These are phyloP conservation scores for Ceratitis capitata DNA, from an alignment of 1,140 invertebrate genomes.

Conservation along the genomic window DNA sequence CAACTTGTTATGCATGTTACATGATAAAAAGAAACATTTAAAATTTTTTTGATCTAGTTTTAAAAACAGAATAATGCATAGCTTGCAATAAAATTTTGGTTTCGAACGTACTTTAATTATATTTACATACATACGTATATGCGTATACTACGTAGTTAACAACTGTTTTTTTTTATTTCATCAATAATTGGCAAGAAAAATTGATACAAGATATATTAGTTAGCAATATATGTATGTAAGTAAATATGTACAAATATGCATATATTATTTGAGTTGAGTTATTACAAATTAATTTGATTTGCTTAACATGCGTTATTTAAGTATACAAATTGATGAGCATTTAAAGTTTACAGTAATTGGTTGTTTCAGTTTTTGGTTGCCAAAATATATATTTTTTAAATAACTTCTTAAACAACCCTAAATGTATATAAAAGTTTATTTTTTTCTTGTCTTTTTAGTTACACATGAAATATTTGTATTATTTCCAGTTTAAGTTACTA, in stretches of 20 bases:
- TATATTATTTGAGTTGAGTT: background rate
- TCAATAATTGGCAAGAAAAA: slow-evolving; percentile 4
- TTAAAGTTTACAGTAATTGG: background rate
- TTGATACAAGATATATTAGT: background rate
- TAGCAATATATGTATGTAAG: background rate
- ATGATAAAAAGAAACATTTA: background rate
- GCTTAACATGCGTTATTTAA: background rate
- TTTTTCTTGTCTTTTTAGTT: background rate
- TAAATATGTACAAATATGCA: background rate
- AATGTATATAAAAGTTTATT: background rate
- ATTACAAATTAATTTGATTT: background rate
- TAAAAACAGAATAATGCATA: background rate
- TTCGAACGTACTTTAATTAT: background rate
- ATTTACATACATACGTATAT: background rate
- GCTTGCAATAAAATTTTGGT: background rate
- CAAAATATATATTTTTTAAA: background rate
- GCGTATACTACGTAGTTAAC: background rate
- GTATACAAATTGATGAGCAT: background rate
- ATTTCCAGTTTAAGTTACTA: background rate
- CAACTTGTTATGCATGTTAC: background rate
- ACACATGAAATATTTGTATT: background rate
- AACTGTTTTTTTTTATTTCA: no score
- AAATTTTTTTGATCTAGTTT: background rate
- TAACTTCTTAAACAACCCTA: background rate
- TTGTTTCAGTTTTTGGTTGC: background rate